phyloP scores from a whole-genome alignment of 2,113 vertebrate genomes.

The Brachyhypopomus gauderio region DNA sequence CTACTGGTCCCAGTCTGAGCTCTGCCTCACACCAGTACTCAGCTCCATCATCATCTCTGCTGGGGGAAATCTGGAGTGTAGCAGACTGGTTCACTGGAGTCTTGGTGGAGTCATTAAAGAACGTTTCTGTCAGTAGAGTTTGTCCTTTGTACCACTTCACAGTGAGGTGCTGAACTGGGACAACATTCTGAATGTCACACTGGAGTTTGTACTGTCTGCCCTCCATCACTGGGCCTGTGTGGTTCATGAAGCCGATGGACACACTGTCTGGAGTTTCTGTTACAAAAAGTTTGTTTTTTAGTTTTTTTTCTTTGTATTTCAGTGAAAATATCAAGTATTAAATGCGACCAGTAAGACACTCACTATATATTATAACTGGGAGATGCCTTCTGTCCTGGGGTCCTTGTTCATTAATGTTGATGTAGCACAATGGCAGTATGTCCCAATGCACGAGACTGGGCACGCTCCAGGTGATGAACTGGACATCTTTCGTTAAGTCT shows the following conservation, averaged over 20 bases:
- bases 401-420: rapidly evolving
- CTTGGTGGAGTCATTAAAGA: neutral
- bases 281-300: neutral
- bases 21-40: slow-evolving; percentile 60
- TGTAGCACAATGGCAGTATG: slow-evolving; percentile 50
- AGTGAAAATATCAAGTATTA: too few relatives aligned
- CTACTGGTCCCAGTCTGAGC: slow-evolving; percentile 56
- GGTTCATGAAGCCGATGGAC: slow-evolving; percentile 31
- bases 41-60: slow-evolving; percentile 52
- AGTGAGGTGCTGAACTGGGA: slow-evolving; percentile 59
- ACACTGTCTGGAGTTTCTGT: slow-evolving; percentile 68
- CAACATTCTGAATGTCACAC: slow-evolving; percentile 66
- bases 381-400: slow-evolving; percentile 6
- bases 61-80: slow-evolving; percentile 23
- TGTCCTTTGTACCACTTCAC: slow-evolving; percentile 65
- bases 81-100: slow-evolving; percentile 19
- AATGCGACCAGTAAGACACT: slow-evolving; percentile 48
- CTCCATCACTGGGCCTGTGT: slow-evolving; percentile 48
- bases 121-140: rapidly evolving
- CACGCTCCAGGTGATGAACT: rapidly evolving
- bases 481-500: rapidly evolving
- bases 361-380: slow-evolving; percentile 69
- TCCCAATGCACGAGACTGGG: slow-evolving; percentile 56
- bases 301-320: neutral
- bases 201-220: slow-evolving; percentile 53